Evolutionary conservation across 2,888 invertebrate genomes (phyloP).

Genomic region (Ichneumon xanthorius): DNA sequence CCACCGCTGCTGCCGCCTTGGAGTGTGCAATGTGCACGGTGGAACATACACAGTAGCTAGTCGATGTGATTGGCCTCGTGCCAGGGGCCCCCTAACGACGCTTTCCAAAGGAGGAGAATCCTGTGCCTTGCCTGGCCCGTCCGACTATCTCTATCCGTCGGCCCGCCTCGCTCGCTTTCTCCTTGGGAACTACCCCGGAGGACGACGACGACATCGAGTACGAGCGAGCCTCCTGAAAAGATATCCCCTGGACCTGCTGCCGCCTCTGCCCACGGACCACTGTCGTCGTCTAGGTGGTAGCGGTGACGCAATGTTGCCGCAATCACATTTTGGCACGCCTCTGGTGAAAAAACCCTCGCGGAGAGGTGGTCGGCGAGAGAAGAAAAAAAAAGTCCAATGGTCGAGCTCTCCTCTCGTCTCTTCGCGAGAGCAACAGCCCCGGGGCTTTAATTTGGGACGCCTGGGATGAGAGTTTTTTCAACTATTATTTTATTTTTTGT

Average conservation of each 20-base stretch:
- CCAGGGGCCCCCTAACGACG: conserved; percentile 83
- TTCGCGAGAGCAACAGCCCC: conserved; percentile 58
- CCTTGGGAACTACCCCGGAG: conserved; percentile 27
- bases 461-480: conserved; percentile 52
- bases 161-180: conserved; percentile 51
- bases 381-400: conserved; percentile 35
- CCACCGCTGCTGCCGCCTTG: conserved; percentile 59
- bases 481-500: conserved; percentile 39
- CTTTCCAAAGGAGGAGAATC: conserved; percentile 83
- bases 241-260: conserved; percentile 78
- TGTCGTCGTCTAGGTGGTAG: conserved; percentile 68
- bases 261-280: conserved; percentile 26
- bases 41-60: conserved; percentile 81
- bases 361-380: conserved; percentile 20
- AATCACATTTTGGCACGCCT: conserved; percentile 83
- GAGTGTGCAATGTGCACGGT: conserved; percentile 67
- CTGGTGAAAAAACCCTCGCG: conserved; percentile 62
- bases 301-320: conserved; percentile 83
- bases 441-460: conserved; percentile 64
- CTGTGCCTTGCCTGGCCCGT: conserved; percentile 74
- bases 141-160: conserved; percentile 61
- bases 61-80: conserved; percentile 84
- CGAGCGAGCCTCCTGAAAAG: conserved; percentile 76
- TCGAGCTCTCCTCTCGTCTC: conserved; percentile 32
- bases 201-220: conserved; percentile 72